Evolutionary conservation across 2,113 vertebrate genomes (phyloP), one percentile per base, ranked within the genome.

Genomic region (Zootoca vivipara): DNA sequence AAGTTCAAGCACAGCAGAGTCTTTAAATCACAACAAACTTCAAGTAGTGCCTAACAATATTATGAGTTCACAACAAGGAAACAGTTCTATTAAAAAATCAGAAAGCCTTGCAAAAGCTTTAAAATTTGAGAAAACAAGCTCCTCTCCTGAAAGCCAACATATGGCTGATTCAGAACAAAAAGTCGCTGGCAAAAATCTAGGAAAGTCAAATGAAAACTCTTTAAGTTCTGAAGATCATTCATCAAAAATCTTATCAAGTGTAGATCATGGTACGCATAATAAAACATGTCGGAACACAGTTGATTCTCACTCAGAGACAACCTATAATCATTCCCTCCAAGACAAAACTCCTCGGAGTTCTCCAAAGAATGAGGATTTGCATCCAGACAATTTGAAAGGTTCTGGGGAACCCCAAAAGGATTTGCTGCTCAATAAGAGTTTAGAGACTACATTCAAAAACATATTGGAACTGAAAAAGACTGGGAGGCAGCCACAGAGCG

Each of bases 391-490:
- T 93, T 90, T 95, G 92, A 96, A 95, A 93, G 94, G 94, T 72
- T 95, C 96, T 40, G 95, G 88, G 10, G 96, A 97, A 88, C 90
- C 95, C 88, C 95, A 94, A 93, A 89, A 93, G 88, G 96, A 96
- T 72, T 96, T 96, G 91, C 95, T 96, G 87, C 94, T 96, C 92
- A 95, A 92, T 87, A 96, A 97, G 90, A 97, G 96, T 93, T 95
- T 97, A 91, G 98, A 98, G 92, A 97, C 95, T n/a, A 97, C 97
- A 0, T 97, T 97, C 93, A 98, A 98, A 94, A 98, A 96, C 89
- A 96, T 98, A 93, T 91, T 98, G 92, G 98, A 99, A 94, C 96
- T 98, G 89, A 99, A 98, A 94, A 97, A 97, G 93, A 93, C 96
- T 30, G 97, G 96, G 93, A 98, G 97, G 79, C 96, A 94, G 93